A percentile compares a stretch with the other conserved stretches of the same genome.
These are phyloP conservation scores for Chrysodeixis includens DNA, from an alignment of 2,888 invertebrate species.

Conservation along the genomic window DNA sequence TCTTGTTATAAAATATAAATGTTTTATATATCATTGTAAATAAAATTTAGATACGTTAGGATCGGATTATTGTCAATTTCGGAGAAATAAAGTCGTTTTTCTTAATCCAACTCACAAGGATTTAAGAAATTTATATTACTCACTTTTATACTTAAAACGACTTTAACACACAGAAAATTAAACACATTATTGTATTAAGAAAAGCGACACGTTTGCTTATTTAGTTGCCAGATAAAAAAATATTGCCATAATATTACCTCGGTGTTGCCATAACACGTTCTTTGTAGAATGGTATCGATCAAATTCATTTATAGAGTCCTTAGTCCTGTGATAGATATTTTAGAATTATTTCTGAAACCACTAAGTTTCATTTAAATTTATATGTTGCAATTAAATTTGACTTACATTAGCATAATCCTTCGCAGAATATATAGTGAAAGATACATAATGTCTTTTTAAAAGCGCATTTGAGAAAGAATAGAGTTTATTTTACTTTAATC, in stretches of 20 bases:
- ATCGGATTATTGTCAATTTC: conserved; percentile 1
- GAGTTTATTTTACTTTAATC: too few relatives aligned
- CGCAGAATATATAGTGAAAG: too few relatives aligned
- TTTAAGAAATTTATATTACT: too few relatives aligned
- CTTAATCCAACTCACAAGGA: neutral
- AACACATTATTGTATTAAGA: neutral
- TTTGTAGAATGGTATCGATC: neutral
- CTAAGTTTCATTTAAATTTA: conserved; percentile 19
- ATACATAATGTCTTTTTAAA: too few relatives aligned
- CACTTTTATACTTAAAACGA: too few relatives aligned
- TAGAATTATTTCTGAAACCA: conserved; percentile 25
- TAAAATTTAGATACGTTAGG: conserved; percentile 6
- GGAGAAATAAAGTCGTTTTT: neutral
- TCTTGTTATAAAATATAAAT: conserved; percentile 14
- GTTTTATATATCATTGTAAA: conserved; percentile 13
- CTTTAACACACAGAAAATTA: too few relatives aligned
- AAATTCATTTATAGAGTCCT: conserved; percentile 23
- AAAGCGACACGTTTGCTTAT: neutral
- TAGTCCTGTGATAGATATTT: conserved; percentile 42
- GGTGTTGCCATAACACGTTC: conserved; percentile 1
- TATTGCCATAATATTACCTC: conserved; percentile 9
- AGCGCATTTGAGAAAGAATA: too few relatives aligned
- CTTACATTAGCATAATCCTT: too few relatives aligned
- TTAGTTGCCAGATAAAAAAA: neutral
- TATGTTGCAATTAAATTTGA: too few relatives aligned